phyloP scores from a whole-genome alignment of 2,888 invertebrate species.

The Crioceris asparagi region DNA sequence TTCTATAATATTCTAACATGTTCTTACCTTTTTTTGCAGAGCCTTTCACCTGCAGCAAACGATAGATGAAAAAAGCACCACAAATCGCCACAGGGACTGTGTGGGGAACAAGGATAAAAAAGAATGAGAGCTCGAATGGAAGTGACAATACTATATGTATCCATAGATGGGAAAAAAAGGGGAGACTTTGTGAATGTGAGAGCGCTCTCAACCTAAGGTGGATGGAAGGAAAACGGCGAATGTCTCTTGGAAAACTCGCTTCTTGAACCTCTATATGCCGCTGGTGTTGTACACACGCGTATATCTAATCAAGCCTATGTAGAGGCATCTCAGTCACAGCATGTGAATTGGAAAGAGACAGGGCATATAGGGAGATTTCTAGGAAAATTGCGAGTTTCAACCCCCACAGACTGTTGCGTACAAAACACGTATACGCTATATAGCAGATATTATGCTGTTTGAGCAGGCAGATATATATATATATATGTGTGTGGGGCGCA shows the following conservation, averaged over 20 bases:
- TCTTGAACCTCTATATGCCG: constrained; percentile 20
- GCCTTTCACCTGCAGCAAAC: too few relatives aligned
- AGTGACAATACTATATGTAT: not conserved
- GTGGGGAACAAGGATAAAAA: not conserved
- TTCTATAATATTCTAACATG: too few relatives aligned
- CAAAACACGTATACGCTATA: too few relatives aligned
- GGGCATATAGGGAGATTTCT: constrained; percentile 15
- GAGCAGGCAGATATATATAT: too few relatives aligned
- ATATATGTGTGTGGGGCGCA: too few relatives aligned
- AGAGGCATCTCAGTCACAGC: constrained; percentile 11
- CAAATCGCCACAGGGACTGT: not conserved
- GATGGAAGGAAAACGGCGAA: constrained; percentile 31
- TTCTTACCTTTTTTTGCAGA: too few relatives aligned
- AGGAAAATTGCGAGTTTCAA: constrained; percentile 20
- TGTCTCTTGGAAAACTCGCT: constrained; percentile 26
- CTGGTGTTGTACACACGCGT: constrained; percentile 29
- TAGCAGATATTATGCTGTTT: too few relatives aligned
- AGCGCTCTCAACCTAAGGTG: constrained; percentile 9
- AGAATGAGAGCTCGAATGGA: not conserved
- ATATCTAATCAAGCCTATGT: constrained; percentile 25
- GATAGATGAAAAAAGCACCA: too few relatives aligned
- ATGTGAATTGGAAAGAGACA: constrained; percentile 21
- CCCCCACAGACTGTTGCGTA: constrained; percentile 26
- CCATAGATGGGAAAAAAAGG: constrained; percentile 3
- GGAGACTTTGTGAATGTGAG: constrained; percentile 2